Base-by-base conservation (phyloP, 2,888 invertebrate genomes). In the Chaitophorus viminalis region DNA sequence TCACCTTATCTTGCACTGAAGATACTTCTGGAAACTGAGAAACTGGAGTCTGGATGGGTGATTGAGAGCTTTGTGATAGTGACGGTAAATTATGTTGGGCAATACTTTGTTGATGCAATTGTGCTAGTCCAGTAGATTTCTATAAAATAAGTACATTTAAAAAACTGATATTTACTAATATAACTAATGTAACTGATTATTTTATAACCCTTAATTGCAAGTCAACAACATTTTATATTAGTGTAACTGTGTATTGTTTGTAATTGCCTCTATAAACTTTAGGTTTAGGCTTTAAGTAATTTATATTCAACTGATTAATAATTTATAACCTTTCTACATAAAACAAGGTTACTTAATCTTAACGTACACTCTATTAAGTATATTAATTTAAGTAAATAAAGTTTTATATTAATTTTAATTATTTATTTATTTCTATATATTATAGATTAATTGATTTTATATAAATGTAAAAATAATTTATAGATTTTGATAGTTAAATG, bases 111-210 rank as follows among this genome's bases (percentile, higher is more conserved):
- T 46, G 46, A 60, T 60, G 46, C 14, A 39, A 6, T 46, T 76
- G 46, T 3, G n/a, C 17, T 46, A 17, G 46, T 5, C 3, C 25
- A 31, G 29, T 31, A 46, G 60, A 9, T 46, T 65, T 75, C 75
- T 84, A 31, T 25, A 84, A 60, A 65, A 60, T 29, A 39, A 60
- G 60, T 21, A 60, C 39, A n/a, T n/a, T n/a, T n/a, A 74, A n/a
- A 31, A 29, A 29, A 8, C 1, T 31, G 36, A 3, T 21, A 36
- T n/a, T 3, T 72, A 29, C 36, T 33, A 17, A 29, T 68, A 6
- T 68, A 68, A 1, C 9, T n/a, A 68, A n/a, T n/a, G n/a, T n/a
- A n/a, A n/a, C n/a, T 46, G 11, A 46, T 9, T 46, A 68, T 11
- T 21, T 68, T 68, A 9, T 29, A 21, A 1, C 18, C 18, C 54